These are phyloP conservation scores for Adelphocoris suturalis DNA, from an alignment of 2,888 invertebrate species.

Conservation along the genomic window DNA sequence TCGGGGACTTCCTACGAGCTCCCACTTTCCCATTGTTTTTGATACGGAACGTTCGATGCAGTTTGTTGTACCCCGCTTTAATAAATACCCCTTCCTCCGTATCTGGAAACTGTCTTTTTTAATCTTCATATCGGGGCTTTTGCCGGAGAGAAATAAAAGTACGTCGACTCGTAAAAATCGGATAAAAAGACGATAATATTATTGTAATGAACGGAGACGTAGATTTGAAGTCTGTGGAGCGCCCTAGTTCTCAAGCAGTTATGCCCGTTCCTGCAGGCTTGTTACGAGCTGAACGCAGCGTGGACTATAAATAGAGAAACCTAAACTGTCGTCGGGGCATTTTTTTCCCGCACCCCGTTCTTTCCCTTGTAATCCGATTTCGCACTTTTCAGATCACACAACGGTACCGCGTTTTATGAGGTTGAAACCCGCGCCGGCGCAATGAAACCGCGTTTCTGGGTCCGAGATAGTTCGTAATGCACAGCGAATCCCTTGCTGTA, in stretches of 20 bases:
- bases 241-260: conserved; percentile 35
- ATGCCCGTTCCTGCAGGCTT: conserved; percentile 7
- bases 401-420: conserved; percentile 8
- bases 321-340: conserved; percentile 29
- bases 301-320: conserved; percentile 29
- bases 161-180: conserved; percentile 9
- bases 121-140: conserved; percentile 17
- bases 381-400: conserved; percentile 2
- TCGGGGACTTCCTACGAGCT: neutral
- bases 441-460: too few relatives aligned
- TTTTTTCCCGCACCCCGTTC: neutral
- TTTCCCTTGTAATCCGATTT: conserved; percentile 19
- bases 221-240: conserved; percentile 7
- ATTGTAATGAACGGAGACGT: conserved; percentile 28
- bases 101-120: neutral
- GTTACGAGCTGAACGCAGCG: conserved; percentile 25
- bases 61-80: conserved; percentile 1
- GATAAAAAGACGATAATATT: conserved; percentile 9
- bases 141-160: neutral
- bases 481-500: too few relatives aligned
- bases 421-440: neutral
- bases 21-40: conserved; percentile 1
- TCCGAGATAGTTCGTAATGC: too few relatives aligned
- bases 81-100: neutral
- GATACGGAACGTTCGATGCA: conserved; percentile 25